Evolutionary conservation across 1,140 invertebrate species (phyloP), one percentile per base, ranked within the genome.

Genomic region (Drosophila fuyamai): DNA sequence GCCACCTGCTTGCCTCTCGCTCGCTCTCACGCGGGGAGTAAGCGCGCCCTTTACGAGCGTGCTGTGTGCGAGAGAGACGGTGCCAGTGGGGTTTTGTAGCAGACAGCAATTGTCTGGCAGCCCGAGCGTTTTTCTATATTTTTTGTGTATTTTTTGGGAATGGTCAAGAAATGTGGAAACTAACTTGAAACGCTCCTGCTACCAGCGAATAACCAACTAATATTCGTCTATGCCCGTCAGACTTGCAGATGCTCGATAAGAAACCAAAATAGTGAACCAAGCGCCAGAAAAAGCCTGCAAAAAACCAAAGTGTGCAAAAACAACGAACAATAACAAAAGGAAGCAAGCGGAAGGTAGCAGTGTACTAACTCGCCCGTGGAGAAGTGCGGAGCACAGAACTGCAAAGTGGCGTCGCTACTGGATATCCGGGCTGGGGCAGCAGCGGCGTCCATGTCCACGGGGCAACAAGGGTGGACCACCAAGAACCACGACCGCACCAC

Each of bases 341-440:
- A 55, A 84, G 27, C 38, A 57, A 65, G 61, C 48, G 55, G 57
- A 47, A 60, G 63, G 48, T 60, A 50, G 62, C 18, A 50, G 53
- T 51, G 72, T 63, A 78, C 63, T 68, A 81, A 89, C 61, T 88
- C 57, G 83, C 79, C 73, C 66, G 43, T 43, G 60, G 55, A 62
- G 76, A 55, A 68, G 81, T 78, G 78, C 82, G 58, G 68, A 66
- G 76, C 83, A 84, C 62, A 74, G 73, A 77, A 84, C 80, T 84
- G 84, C 84, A 89, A 89, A 89, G 84, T 89, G 84, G 85, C 84
- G 85, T 83, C 84, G 80, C 84, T 89, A 84, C 63, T 90, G 73
- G 63, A 81, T 55, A 78, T 65, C 54, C 72, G 86, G 73, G 83
- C 88, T 90, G 86, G 85, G 83, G 79, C 81, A 90, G 86, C 82